A percentile compares a stretch with the other conserved stretches of the same genome.
Evolutionary conservation across 2,888 invertebrate genomes (phyloP).

Genomic region (Clostera curtula): DNA sequence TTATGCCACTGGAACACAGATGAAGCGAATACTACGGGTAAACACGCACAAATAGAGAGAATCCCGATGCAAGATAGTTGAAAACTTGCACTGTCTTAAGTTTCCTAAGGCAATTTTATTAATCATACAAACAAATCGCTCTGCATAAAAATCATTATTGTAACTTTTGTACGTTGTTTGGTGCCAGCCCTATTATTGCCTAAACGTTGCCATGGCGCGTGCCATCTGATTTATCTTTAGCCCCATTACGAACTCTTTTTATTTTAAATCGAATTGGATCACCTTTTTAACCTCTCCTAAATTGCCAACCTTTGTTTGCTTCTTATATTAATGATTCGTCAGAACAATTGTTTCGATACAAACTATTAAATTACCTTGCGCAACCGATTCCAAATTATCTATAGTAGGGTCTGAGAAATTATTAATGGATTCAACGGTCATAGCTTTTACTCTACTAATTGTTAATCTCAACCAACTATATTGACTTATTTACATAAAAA

Average conservation of each 20-base stretch:
- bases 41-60: too few species aligned
- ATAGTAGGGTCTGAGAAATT: constrained; percentile 11
- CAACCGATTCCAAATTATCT: constrained; percentile 16
- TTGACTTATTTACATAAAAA: not conserved
- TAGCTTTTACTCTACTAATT: too few species aligned
- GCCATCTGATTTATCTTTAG: constrained; percentile 47
- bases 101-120: constrained; percentile 1
- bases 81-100: too few species aligned
- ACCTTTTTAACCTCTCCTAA: constrained; percentile 15
- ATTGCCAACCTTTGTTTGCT: constrained; percentile 34
- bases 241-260: constrained; percentile 37
- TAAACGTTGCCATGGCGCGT: constrained; percentile 37
- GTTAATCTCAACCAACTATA: too few species aligned
- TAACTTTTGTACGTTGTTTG: not conserved
- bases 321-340: constrained; percentile 32
- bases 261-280: constrained; percentile 18
- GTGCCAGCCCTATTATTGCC: constrained; percentile 9
- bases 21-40: too few species aligned
- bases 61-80: too few species aligned
- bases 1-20: too few species aligned
- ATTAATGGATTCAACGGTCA: constrained; percentile 9
- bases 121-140: not conserved
- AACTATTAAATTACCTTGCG: constrained; percentile 12
- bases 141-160: not conserved
- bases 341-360: constrained; percentile 22